Base-by-base conservation (phyloP, 2,888 invertebrate genomes). In the Pammene aurita region DNA sequence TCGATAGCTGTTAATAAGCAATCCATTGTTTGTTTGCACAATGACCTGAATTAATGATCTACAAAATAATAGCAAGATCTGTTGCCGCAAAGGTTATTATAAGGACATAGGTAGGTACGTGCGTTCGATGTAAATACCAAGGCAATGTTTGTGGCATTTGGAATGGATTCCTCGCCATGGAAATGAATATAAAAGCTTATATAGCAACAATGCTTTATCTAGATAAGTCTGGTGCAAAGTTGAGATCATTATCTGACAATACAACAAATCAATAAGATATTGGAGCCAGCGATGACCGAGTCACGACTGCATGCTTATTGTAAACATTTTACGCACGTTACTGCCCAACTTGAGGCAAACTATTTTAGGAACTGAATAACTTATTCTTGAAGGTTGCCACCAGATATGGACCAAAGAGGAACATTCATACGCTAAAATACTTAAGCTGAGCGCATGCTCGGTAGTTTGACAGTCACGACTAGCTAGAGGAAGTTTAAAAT, bases 241-340 rank as follows among this genome's bases (percentile, higher is more conserved):
- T 71, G 74, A 77, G 84, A 87, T 84, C 80, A 76, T 82, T 85
- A 86, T 86, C 80, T 74, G 77, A 80, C 80, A 84, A 85, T 85
- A 77, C 77, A 80, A 78, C 80, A 79, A 84, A 87, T 85, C 85
- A 84, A 87, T 87, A 81, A 76, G 73, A 74, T 76, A 72, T 75
- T 72, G 71, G 72, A 72, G 74, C 74, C 64, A 72, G 62, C 72
- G 67, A 73, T 70, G 62, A 62, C 61, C 64, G 64, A 73, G 77
- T 80, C 79, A 79, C 77, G 77, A 74, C 63, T 63, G 42, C n/a
- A n/a, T n/a, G n/a, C 56, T 72, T 73, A 76, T 77, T 80, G 78
- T 83, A 73, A 80, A 79, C 78, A 77, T 72, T 78, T 72, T 74
- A 78, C 77, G 78, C 78, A 80, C 75, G 71, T 58, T 71, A 72